Conservation (phyloP, 2,113 vertebrate species). For the Uropsilus gracilis region DNA sequence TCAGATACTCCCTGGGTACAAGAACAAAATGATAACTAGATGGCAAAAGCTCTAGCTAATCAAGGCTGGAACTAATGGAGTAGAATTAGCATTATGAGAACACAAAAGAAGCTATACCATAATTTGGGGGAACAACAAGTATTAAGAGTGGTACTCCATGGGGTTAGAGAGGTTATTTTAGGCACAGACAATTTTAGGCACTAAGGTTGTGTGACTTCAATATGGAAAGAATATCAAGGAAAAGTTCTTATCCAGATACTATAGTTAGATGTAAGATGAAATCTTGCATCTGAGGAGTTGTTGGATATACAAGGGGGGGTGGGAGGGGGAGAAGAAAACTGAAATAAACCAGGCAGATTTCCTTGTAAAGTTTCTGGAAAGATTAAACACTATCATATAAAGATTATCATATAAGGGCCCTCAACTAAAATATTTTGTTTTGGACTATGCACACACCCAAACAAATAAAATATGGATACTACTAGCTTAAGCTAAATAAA, state of each 20-base stretch:
- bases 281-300: background rate
- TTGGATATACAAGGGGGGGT: background rate
- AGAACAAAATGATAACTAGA: background rate
- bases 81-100: background rate
- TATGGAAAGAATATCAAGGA: background rate
- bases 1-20: conserved; percentile 91
- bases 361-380: conserved; percentile 22
- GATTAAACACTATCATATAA: background rate
- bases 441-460: background rate
- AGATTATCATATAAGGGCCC: background rate
- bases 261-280: background rate
- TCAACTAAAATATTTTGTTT: background rate
- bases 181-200: background rate
- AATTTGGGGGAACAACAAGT: background rate
- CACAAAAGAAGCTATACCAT: background rate
- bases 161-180: background rate
- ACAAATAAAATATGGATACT: background rate
- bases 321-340: background rate
- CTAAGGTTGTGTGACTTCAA: background rate
- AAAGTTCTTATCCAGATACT: background rate
- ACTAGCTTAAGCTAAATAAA: background rate
- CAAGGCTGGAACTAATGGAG: background rate
- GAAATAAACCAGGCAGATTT: background rate
- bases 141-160: background rate
- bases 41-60: background rate